Percentiles rank a stretch among this genome's conserved stretches.
These are phyloP conservation scores for Orius insidiosus DNA, from an alignment of 1,140 invertebrate species.

Conservation along the genomic window DNA sequence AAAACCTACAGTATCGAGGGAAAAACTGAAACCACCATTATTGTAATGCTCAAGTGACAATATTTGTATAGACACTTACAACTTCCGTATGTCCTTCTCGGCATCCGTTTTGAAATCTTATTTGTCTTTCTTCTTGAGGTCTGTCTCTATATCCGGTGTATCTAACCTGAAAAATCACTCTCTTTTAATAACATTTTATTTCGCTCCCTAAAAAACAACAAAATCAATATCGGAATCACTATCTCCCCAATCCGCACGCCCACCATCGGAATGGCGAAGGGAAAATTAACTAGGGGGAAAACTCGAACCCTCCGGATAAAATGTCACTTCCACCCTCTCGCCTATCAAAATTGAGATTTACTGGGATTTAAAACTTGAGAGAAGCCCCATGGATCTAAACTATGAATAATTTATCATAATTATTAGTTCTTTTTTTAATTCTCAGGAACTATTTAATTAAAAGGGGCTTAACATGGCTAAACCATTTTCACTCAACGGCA, in stretches of 20 bases:
- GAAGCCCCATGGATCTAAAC: too few relatives aligned
- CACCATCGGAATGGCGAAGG: neutral
- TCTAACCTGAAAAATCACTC: constrained; percentile 46
- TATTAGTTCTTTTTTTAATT: too few relatives aligned
- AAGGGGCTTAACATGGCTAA: too few relatives aligned
- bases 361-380: too few relatives aligned
- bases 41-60: neutral
- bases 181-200: constrained; percentile 2
- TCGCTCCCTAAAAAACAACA: neutral
- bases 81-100: constrained; percentile 89
- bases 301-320: neutral
- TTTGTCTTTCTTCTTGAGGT: constrained; percentile 77
- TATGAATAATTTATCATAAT: too few relatives aligned
- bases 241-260: neutral
- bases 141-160: constrained; percentile 88
- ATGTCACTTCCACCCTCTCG: neutral
- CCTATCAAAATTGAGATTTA: too few relatives aligned
- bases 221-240: constrained; percentile 1
- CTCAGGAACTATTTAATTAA: too few relatives aligned
- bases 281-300: neutral
- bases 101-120: constrained; percentile 81
- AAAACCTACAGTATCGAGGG: neutral
- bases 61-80: constrained; percentile 30
- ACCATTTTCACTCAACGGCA: too few relatives aligned
- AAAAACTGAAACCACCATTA: neutral